These are phyloP conservation scores for Athetis lepigone DNA, from an alignment of 2,888 invertebrate species.

Conservation along the genomic window DNA sequence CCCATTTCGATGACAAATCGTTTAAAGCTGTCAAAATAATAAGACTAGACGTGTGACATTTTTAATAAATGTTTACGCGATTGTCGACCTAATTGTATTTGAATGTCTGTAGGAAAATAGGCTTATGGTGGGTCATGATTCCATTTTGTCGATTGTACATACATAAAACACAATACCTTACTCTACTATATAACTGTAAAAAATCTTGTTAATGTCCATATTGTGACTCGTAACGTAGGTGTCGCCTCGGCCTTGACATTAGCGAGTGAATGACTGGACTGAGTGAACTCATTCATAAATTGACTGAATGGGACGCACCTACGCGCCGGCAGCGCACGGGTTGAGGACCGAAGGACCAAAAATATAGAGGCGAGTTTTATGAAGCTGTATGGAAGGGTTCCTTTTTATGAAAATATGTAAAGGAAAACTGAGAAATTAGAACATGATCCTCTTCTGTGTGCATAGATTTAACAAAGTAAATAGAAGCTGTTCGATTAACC, in stretches of 20 bases:
- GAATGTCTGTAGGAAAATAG: too few relatives aligned
- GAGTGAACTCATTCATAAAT: slow-evolving; percentile 68
- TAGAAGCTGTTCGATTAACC: not conserved
- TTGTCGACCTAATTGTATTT: too few relatives aligned
- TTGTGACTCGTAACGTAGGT: slow-evolving; percentile 46
- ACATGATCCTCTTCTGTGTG: not conserved
- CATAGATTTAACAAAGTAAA: not conserved
- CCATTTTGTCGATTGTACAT: too few relatives aligned
- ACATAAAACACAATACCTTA: too few relatives aligned
- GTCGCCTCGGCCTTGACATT: slow-evolving; percentile 64
- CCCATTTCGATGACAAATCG: too few relatives aligned
- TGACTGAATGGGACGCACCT: slow-evolving; percentile 68
- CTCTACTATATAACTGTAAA: not conserved
- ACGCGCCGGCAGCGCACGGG: slow-evolving; percentile 42
- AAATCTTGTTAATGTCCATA: slow-evolving; percentile 22
- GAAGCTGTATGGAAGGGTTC: not conserved
- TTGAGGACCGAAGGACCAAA: slow-evolving; percentile 34
- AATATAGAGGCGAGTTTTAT: slow-evolving; percentile 28
- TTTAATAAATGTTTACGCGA: too few relatives aligned
- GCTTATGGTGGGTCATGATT: too few relatives aligned
- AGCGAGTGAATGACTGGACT: slow-evolving; percentile 59
- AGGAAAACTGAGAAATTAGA: not conserved
- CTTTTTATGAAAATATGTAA: not conserved
- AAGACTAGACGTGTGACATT: too few relatives aligned
- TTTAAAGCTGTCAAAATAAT: too few relatives aligned